Percentiles rank a stretch among this genome's conserved stretches.
Evolutionary conservation across 2,888 invertebrate species (phyloP).

Genomic region (Buathra laborator): DNA sequence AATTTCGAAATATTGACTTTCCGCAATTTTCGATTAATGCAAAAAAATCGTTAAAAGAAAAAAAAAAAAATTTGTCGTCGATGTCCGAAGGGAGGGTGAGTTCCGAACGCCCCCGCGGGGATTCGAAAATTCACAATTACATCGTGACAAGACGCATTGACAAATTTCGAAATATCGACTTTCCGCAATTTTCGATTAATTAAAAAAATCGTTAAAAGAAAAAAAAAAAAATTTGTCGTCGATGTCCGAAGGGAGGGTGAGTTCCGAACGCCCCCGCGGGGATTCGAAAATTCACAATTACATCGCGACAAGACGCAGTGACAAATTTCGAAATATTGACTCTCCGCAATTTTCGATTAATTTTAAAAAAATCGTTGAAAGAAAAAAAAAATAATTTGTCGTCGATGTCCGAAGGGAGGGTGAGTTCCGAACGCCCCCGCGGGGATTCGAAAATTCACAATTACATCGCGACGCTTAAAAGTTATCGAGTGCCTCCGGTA

Average conservation of each 20-base stretch:
- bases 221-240: not conserved
- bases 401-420: not conserved
- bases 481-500: not conserved
- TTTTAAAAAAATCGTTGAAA: no score
- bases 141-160: no score
- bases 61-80: not conserved
- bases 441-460: conserved; percentile 50
- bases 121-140: conserved; percentile 54
- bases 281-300: conserved; percentile 54
- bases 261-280: not conserved
- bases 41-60: no score
- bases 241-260: not conserved
- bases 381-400: not conserved
- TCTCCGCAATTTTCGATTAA: no score
- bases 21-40: no score
- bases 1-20: no score
- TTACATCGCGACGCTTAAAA: conserved; percentile 37
- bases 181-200: no score
- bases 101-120: conserved; percentile 1
- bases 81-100: not conserved
- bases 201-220: no score
- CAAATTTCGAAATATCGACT: no score
- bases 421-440: not conserved
- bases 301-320: not conserved
- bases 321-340: no score